These are phyloP conservation scores for Haplochromis vanheusdeni DNA, from an alignment of 2,113 vertebrate genomes.

Conservation along the genomic window DNA sequence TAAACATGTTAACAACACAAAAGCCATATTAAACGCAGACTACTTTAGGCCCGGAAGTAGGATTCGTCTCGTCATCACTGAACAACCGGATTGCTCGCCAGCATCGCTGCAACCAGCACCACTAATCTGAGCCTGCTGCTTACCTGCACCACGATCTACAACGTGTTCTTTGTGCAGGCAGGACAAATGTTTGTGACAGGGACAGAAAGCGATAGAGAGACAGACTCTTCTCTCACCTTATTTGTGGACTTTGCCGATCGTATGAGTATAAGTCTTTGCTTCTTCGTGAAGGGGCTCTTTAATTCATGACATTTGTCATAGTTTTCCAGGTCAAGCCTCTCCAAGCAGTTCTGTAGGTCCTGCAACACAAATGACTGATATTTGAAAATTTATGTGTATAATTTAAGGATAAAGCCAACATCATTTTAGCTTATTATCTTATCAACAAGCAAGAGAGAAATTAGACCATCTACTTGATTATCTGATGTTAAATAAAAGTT, in stretches of 20 bases:
- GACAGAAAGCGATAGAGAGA: neutral
- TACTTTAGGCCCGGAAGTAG: too few species aligned
- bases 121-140: neutral
- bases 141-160: neutral
- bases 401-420: neutral
- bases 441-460: neutral
- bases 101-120: neutral
- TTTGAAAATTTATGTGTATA: neutral
- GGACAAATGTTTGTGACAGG: neutral
- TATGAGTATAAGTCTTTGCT: conserved; percentile 85
- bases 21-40: too few species aligned
- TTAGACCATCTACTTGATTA: neutral
- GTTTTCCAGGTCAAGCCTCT: conserved; percentile 86
- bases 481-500: neutral
- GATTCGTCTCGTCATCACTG: too few species aligned
- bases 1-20: too few species aligned
- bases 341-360: conserved; percentile 85
- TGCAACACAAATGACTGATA: conserved; percentile 42
- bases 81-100: too few species aligned
- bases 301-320: conserved; percentile 90
- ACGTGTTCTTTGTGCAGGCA: neutral
- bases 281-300: conserved; percentile 81
- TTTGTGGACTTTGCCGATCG: conserved; percentile 73
- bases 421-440: neutral
- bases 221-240: conserved; percentile 76